Evolutionary conservation across 2,797 vertebrate genomes (phyloP).

Genomic region (Notolabrus celidotus): DNA sequence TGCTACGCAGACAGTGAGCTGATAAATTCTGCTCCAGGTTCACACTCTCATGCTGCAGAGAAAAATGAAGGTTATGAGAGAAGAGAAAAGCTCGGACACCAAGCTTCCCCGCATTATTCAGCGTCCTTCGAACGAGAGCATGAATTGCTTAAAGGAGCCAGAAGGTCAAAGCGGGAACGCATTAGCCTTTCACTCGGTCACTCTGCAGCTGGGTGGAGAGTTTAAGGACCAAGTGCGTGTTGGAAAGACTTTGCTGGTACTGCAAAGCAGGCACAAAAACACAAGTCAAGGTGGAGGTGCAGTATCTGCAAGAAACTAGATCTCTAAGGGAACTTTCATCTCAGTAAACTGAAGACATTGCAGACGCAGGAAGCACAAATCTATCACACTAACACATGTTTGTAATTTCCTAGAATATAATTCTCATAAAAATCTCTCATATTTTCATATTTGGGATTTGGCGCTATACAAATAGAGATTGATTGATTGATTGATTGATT

Average conservation of each 20-base stretch:
- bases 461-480: no score
- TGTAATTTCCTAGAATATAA: no score
- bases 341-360: no score
- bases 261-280: no score
- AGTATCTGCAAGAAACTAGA: no score
- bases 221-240: constrained; percentile 1
- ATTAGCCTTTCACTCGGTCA: constrained; percentile 38
- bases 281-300: background rate
- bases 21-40: constrained; percentile 54
- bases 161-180: constrained; percentile 29
- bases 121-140: constrained; percentile 18
- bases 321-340: no score
- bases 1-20: constrained; percentile 32
- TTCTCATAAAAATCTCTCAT: no score
- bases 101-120: constrained; percentile 34
- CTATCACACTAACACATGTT: no score
- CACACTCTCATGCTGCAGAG: constrained; percentile 21
- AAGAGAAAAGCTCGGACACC: constrained; percentile 13
- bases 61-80: constrained; percentile 30
- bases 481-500: no score
- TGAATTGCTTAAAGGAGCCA: constrained; percentile 32
- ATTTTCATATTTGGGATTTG: no score
- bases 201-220: constrained; percentile 32
- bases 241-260: background rate
- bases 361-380: no score